These are phyloP conservation scores for Myiagra hebetior DNA, from an alignment of 2,113 vertebrate species.

Conservation along the genomic window DNA sequence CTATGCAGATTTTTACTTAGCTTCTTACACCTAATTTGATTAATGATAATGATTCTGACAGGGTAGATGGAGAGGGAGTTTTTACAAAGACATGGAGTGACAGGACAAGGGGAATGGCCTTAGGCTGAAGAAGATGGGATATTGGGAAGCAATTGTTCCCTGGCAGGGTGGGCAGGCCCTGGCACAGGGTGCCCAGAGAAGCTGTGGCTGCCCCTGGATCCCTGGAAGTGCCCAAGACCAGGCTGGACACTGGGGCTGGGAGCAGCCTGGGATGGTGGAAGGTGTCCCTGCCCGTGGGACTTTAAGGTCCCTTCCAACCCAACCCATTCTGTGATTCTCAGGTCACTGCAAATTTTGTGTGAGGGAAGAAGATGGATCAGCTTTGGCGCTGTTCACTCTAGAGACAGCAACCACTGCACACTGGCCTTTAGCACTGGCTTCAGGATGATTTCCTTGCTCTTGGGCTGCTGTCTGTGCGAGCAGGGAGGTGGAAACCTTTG, in stretches of 20 bases:
- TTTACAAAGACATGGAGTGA: background rate
- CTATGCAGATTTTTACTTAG: background rate
- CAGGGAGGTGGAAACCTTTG: background rate
- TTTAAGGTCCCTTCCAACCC: background rate
- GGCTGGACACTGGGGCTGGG: background rate
- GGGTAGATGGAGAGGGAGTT: background rate
- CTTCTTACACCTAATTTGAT: constrained; percentile 30
- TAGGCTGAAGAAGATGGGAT: background rate
- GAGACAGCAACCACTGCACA: background rate
- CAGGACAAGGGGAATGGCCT: background rate
- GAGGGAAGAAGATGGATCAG: background rate
- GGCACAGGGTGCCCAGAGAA: background rate
- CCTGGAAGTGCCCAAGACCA: background rate
- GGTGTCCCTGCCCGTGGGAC: background rate
- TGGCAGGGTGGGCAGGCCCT: accelerated
- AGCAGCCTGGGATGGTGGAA: background rate
- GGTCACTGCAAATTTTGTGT: background rate
- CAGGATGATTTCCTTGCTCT: background rate
- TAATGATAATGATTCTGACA: constrained; percentile 8
- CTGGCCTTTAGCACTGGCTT: background rate
- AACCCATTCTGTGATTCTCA: background rate
- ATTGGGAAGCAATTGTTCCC: background rate
- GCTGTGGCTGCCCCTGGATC: background rate
- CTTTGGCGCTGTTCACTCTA: background rate
- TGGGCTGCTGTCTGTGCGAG: background rate